Conservation (phyloP, 2,113 vertebrate species). For the Erinaceus europaeus region DNA sequence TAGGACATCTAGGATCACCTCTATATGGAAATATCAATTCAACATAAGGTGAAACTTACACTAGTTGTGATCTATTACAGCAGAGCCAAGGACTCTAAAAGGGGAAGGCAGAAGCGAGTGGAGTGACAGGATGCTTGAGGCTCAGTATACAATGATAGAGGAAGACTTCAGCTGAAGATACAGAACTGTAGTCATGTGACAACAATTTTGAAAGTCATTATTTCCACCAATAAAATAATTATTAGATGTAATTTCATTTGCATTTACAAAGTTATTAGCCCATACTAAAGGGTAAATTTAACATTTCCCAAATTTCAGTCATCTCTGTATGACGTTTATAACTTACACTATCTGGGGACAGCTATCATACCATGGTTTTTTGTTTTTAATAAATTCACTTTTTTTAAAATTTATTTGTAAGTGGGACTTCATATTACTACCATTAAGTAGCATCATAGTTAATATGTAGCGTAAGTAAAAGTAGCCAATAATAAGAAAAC, state of each 20-base stretch:
- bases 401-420: constrained; percentile 16
- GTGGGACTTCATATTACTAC: background rate
- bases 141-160: no score
- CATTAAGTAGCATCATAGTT: background rate
- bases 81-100: no score
- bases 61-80: no score
- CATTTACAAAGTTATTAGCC: background rate
- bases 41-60: no score
- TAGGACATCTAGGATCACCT: background rate
- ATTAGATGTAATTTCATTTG: constrained; percentile 9
- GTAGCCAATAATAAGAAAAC: background rate
- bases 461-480: background rate
- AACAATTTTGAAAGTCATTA: no score
- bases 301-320: background rate
- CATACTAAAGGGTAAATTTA: background rate
- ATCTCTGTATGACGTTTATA: background rate
- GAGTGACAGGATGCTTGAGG: no score
- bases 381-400: background rate
- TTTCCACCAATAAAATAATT: no score
- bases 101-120: no score
- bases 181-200: no score
- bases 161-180: no score
- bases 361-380: background rate
- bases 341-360: background rate
- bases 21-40: background rate